Percentiles rank a stretch among this genome's conserved stretches.
These are phyloP conservation scores for Pomacea maculata DNA, from an alignment of 1,140 invertebrate species.

Conservation along the genomic window DNA sequence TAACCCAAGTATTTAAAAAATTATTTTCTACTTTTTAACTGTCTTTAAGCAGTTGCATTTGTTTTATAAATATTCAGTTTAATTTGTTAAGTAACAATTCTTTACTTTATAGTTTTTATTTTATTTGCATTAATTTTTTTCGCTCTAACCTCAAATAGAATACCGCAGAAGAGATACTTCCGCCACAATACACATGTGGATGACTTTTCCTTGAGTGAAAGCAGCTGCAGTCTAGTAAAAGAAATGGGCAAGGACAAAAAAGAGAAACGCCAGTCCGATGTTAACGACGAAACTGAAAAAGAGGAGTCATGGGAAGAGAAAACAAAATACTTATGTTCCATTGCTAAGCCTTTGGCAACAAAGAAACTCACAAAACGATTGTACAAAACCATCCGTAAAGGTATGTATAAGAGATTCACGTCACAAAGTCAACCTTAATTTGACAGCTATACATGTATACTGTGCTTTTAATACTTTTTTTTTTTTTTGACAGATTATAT, in stretches of 20 bases:
- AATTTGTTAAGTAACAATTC: too few species aligned
- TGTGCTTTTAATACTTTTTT: too few species aligned
- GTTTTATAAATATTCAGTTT: too few species aligned
- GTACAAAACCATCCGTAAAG: constrained; percentile 93
- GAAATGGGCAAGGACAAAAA: constrained; percentile 55
- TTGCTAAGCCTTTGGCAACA: constrained; percentile 89
- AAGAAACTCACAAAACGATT: constrained; percentile 93
- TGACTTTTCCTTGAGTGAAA: not conserved
- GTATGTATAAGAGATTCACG: constrained; percentile 60
- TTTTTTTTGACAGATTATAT: too few species aligned
- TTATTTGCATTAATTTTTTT: too few species aligned
- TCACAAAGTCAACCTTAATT: too few species aligned
- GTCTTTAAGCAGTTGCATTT: too few species aligned
- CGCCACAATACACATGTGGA: not conserved
- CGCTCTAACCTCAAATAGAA: not conserved
- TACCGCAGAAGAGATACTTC: not conserved
- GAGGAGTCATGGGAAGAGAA: constrained; percentile 58
- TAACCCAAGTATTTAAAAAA: too few species aligned
- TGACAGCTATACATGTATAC: too few species aligned
- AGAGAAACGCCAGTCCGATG: constrained; percentile 53
- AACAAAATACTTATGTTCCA: constrained; percentile 74
- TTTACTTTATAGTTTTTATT: too few species aligned
- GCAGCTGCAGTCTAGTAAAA: not conserved
- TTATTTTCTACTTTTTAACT: too few species aligned
- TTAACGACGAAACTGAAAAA: constrained; percentile 30